Base-by-base conservation (phyloP, 2,888 invertebrate genomes). In the Troides helena region DNA sequence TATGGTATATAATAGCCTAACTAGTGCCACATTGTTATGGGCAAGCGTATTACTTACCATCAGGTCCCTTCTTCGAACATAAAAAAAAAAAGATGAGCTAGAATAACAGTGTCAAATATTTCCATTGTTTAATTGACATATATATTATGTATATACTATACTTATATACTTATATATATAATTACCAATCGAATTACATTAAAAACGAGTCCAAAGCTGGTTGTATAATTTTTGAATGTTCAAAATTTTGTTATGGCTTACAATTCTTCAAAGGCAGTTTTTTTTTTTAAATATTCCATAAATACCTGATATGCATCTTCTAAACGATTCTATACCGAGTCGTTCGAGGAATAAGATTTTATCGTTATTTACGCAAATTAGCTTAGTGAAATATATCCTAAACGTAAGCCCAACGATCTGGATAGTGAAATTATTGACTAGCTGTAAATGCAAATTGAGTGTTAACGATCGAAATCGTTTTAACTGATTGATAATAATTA, bases 301-400 rank as follows among this genome's bases (percentile, higher is more conserved):
- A 50, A 17, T 14, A 17, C 14, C 14, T 50, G 50, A 50, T 50
- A 14, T 50, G 50, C 17, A 50, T 50, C 12, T 50, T 50, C 50
- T 50, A 50, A 50, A 18, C 50, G 14, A 4, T 50, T 50, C 17
- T 50, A 14, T 50, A 50, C 50, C 50, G 50, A 50, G 50, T 50
- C n/a, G 64, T 17, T 50, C 53, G 64, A 30, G 12, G 36, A 21
- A 62, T 43, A 5, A 8, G 23, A 64, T 64, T 36, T 36, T 21
- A 39, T 56, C 12, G 17, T 50, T 50, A 50, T 50, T 50, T 50
- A 50, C 50, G 50, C 46, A 50, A 66, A 67, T 53, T n/a, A 36
- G 12, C 18, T n/a, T 25, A 14, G 66, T 21, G 50, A 14, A 50
- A 50, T 50, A 46, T 46, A 18, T 50, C 50, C 17, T 50, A 50